phyloP scores from a whole-genome alignment of 2,888 invertebrate species.

The Cephus nigrinus region DNA sequence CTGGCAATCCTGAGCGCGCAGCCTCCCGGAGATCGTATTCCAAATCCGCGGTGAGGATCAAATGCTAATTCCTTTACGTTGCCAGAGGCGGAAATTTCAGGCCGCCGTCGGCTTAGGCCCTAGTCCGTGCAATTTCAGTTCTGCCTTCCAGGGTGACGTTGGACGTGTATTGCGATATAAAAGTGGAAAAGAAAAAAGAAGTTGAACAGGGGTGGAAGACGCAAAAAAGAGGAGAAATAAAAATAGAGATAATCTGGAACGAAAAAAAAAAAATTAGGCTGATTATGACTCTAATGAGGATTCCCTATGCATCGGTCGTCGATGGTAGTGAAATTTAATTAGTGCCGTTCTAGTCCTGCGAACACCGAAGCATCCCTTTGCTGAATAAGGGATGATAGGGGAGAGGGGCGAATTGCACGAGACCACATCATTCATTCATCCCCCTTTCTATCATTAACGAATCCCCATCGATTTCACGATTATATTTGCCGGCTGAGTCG shows the following conservation, averaged over 20 bases:
- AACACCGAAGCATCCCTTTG: background rate
- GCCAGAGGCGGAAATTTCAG: slow-evolving; percentile 50
- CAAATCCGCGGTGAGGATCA: slow-evolving; percentile 34
- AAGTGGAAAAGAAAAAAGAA: background rate
- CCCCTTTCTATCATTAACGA: background rate
- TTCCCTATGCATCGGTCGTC: background rate
- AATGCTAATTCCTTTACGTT: slow-evolving; percentile 58
- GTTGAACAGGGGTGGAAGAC: background rate
- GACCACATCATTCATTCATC: background rate
- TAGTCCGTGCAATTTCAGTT: slow-evolving; percentile 1
- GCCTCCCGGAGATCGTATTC: background rate
- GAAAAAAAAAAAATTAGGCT: background rate
- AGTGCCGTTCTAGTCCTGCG: background rate
- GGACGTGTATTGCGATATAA: background rate
- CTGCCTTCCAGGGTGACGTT: background rate
- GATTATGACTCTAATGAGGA: background rate
- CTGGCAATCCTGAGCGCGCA: background rate
- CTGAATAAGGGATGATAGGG: background rate
- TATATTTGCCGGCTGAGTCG: background rate
- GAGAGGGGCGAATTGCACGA: background rate
- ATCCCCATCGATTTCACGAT: slow-evolving; percentile 17
- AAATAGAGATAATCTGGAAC: background rate
- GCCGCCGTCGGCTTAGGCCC: background rate
- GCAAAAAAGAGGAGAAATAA: background rate
- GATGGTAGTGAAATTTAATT: background rate